Base-by-base conservation (phyloP, 92 coral and sea anemone genomes). In the Montipora capitata region DNA sequence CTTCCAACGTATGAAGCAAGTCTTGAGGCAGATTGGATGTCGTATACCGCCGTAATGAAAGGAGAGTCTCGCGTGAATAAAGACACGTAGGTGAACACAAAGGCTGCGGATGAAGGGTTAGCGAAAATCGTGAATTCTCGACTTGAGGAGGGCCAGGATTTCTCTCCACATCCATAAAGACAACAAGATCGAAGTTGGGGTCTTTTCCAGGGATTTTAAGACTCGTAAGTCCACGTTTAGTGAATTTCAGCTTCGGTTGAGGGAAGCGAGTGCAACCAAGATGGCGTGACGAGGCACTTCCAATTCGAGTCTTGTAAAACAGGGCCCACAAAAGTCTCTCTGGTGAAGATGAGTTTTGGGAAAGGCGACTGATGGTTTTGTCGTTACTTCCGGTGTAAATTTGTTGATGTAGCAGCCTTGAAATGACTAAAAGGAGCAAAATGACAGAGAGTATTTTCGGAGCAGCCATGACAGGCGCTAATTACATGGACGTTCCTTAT, bases 91-190 rank as follows among this genome's bases (percentile, higher is more conserved):
- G n/a, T n/a, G n/a, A n/a, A n/a, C n/a, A n/a, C n/a, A n/a, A n/a
- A n/a, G n/a, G n/a, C n/a, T n/a, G n/a, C n/a, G n/a, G n/a, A n/a
- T n/a, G n/a, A n/a, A n/a, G n/a, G n/a, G n/a, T n/a, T n/a, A n/a
- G n/a, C n/a, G n/a, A n/a, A n/a, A n/a, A n/a, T n/a, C n/a, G n/a
- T n/a, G n/a, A n/a, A n/a, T n/a, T n/a, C n/a, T n/a, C n/a, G n/a
- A n/a, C n/a, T n/a, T n/a, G n/a, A n/a, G 84, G 84, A 62, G 84
- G 84, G 72, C 84, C 84, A 79, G 84, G 84, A 59, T 79, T 79
- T 43, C 16, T 79, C 20, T 79, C 84, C 72, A 59, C 61, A 16
- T 78, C 74, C 84, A 79, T 79, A 39, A 79, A 79, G 12, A 79
- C 84, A 14, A 38, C 45, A 79, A 79, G 84, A 68, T 45, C 52